Evolutionary conservation across 2,797 vertebrate species (phyloP).

Genomic region (Tolypeutes matacus): DNA sequence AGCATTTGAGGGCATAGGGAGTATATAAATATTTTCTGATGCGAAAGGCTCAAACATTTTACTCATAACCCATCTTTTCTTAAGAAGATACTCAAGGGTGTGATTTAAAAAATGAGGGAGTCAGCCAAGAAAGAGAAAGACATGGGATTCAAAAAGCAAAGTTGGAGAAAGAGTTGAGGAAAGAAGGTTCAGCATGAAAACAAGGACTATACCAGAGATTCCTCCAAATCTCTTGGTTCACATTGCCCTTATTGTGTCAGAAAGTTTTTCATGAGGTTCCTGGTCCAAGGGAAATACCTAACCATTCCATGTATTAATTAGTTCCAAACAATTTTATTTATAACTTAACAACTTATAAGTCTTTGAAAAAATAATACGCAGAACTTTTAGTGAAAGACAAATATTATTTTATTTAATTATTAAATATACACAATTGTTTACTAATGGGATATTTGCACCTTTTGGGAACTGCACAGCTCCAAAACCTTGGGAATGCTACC

Average conservation of each 20-base stretch:
- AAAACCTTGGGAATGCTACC: too few species aligned
- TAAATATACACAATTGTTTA: too few species aligned
- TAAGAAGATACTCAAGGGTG: neutral
- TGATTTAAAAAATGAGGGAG: conserved; percentile 20
- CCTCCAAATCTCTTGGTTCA: neutral
- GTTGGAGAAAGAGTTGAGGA: neutral
- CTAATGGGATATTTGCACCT: too few species aligned
- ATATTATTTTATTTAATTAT: too few species aligned
- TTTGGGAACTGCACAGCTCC: too few species aligned
- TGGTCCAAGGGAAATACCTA: neutral
- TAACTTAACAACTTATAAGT: too few species aligned
- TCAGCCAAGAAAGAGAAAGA: neutral
- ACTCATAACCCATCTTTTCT: neutral
- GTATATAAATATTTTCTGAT: conserved; percentile 7
- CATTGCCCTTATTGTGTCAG: neutral
- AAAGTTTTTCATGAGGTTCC: neutral
- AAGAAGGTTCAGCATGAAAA: neutral
- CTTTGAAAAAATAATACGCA: too few species aligned
- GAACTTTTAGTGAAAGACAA: too few species aligned
- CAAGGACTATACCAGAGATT: neutral
- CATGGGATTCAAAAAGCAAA: neutral
- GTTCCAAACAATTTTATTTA: neutral
- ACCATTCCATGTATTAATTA: neutral
- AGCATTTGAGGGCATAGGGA: neutral
- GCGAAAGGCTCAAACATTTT: neutral